Base-by-base conservation (phyloP, 1,140 invertebrate genomes). In the Tyrophagus putrescentiae region DNA sequence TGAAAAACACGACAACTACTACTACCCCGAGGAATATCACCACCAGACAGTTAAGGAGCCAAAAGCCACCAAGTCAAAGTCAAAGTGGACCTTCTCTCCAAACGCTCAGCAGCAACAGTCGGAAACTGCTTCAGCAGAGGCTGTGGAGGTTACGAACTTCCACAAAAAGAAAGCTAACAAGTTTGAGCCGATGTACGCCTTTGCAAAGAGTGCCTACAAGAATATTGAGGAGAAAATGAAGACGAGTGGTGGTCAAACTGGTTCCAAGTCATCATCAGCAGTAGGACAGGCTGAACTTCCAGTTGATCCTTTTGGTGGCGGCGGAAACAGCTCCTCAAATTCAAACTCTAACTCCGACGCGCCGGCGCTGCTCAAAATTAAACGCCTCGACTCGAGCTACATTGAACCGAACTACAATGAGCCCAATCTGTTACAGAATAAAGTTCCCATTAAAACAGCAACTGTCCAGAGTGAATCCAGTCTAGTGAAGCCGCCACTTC, bases 351-450 rank as follows among this genome's bases (percentile, higher is more conserved):
- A n/a, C 21, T 33, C n/a, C 52, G 48, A 52, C n/a, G 52, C n/a
- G 3, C 52, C 52, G 11, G 25, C 52, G 39, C 25, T 54, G 13
- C 11, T 54, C 2, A 54, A 54, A 25, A 54, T 54, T 33, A 54
- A 54, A 54, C 52, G 52, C n/a, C 52, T 54, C 1, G 28, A 54
- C 9, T 54, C 52, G n/a, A 31, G 31, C 27, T n/a, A n/a, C n/a
- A 48, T 48, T 18, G 45, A 48, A 7, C 45, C 45, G 7, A 48
- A 48, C 18, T 7, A 7, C 18, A 48, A 21, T 25, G 31, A 48
- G 23, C 21, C 7, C 7, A 21, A 48, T 25, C 45, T n/a, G n/a
- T n/a, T n/a, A n/a, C n/a, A n/a, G n/a, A n/a, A n/a, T n/a, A n/a
- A n/a, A n/a, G n/a, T n/a, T n/a, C n/a, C n/a, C n/a, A n/a, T n/a